Evolutionary conservation across 2,113 vertebrate species (phyloP), one percentile per base, ranked within the genome.

Genomic region (Sardina pilchardus): DNA sequence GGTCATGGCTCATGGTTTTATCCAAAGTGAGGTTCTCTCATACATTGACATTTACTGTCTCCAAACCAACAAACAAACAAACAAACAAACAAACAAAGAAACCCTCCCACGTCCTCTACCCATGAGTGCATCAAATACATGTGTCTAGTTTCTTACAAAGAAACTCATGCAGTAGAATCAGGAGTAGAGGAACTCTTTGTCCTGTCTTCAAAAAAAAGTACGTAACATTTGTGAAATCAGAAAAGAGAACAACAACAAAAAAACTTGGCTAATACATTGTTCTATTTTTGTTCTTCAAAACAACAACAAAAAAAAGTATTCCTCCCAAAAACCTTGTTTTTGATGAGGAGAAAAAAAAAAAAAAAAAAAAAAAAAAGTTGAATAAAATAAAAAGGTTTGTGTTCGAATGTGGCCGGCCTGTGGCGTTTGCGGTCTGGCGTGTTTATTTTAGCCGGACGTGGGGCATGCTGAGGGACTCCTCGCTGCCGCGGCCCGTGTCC

Each of bases 381-480:
- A 87, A 24, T 1, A 75, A 87, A 88, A 87, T n/a, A 82, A 42
- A 45, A 85, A 87, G 82, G 45, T 87, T 90, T 50, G 80, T 82
- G 67, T 84, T 53, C 80, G 85, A 26, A 47, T 42, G 48, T n/a
- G 45, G 16, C 85, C 81, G 6, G 6, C 78, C 83, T 42, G 50
- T 50, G 59, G 59, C 42, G 53, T 45, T 43, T 10, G 30, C 75
- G 30, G 36, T 5, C 48, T 83, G 45, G 39, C 39, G 83, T 90
- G 85, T 88, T 92, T 96, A 98, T 96, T 99, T 99, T 94, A 98
- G 97, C 91, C 96, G 96, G 86, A 99, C 95, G 0, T 96, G 97
- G 71, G 97, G 96, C 95, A 96, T 94, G 94, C 94, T 96, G 91
- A 97, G 95, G 91, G 96, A 94, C 91, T 97, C 96, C 81, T 93